Evolutionary conservation across 2,888 invertebrate genomes (phyloP), one percentile per base, ranked within the genome.

Genomic region (Caenorhabditis sp.): DNA sequence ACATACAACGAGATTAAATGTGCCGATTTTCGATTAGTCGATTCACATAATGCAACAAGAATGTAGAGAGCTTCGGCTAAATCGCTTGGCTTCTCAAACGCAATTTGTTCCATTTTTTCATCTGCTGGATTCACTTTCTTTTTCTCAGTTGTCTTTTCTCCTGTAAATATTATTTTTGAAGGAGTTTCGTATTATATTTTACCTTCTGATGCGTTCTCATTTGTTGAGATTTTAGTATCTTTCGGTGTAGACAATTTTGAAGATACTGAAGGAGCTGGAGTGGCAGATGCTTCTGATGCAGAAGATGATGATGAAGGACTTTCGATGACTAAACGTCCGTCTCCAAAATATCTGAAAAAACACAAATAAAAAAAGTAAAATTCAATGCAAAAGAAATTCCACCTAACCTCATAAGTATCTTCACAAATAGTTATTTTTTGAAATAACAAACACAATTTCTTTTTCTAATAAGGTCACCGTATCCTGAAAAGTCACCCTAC

Each of bases 11-110:
- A 49, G 4, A 70, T 43, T 65, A 70, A n/a, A 21, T 31, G 43
- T 7, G 72, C 72, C 7, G 72, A 72, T 52, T 53, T 63, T 14
- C 72, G 43, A 26, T 72, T 72, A 0, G 65, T 62, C 23, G 67
- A 65, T 8, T 43, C n/a, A 17, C 59, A 67, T 17, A 72, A 57
- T 5, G 72, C 38, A 10, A 72, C 62, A 12, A 72, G 52, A 0
- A 50, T 38, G 36, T 72, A 72, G 17, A 72, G 8, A 38, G 63
- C 12, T 12, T 43, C 43, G 14, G 43, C 10, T 43, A 43, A 43
- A 43, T 43, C 12, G 14, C 43, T 43, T 43, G 43, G 43, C 14
- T 43, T 43, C 43, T 17, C 43, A 14, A 43, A 52, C 7, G 3
- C 23, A 21, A 23, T 21, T 52, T 7, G 52, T 52, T 1, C 21